Conservation (phyloP, 2,888 invertebrate genomes). For the Trilocha varians region DNA sequence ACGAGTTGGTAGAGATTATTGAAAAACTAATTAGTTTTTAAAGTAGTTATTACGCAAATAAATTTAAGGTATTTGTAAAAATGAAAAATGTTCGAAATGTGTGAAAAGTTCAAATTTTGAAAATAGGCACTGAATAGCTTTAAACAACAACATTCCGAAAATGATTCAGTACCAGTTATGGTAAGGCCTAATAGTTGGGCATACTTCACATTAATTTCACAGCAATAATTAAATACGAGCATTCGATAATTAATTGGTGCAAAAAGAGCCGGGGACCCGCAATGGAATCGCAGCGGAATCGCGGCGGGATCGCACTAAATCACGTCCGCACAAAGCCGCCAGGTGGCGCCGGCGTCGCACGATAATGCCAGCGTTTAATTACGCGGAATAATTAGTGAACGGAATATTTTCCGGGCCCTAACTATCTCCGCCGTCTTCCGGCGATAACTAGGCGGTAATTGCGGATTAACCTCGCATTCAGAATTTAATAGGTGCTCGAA, state of each 20-base stretch:
- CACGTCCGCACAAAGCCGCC: conserved; percentile 67
- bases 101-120: too few species aligned
- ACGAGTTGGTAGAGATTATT: too few species aligned
- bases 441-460: conserved; percentile 73
- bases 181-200: conserved; percentile 10
- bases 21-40: too few species aligned
- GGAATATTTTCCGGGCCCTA: conserved; percentile 73
- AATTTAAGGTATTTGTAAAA: too few species aligned
- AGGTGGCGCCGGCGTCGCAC: conserved; percentile 69
- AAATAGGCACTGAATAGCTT: too few species aligned
- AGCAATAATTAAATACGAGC: conserved; percentile 67
- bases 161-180: conserved; percentile 2
- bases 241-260: conserved; percentile 70
- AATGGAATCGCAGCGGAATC: conserved; percentile 57
- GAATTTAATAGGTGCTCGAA: conserved; percentile 66
- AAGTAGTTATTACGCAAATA: too few species aligned
- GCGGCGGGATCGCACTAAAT: conserved; percentile 68
- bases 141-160: neutral
- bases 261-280: conserved; percentile 62
- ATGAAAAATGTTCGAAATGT: too few species aligned
- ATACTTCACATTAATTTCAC: conserved; percentile 56
- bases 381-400: conserved; percentile 74
- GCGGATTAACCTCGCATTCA: conserved; percentile 71
- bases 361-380: conserved; percentile 72
- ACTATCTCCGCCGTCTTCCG: conserved; percentile 72